phyloP scores from a whole-genome alignment of 2,113 vertebrate genomes.

The Cebus imitator region DNA sequence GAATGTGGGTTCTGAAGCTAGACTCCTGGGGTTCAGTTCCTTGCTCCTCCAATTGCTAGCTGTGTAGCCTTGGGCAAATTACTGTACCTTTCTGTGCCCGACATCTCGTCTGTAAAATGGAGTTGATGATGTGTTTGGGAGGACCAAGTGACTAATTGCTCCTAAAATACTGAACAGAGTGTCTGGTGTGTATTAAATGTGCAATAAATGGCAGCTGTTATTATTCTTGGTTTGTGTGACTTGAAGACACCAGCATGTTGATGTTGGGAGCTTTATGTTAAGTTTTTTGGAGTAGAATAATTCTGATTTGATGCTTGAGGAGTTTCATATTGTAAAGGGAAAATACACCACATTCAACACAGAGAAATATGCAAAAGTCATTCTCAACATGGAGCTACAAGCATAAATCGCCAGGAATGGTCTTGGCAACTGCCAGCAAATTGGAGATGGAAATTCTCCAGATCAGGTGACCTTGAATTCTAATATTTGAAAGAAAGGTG shows the following conservation, averaged over 20 bases:
- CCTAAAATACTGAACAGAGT: neutral
- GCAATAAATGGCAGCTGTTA: neutral
- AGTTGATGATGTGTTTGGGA: neutral
- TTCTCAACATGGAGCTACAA: no score
- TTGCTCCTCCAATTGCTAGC: neutral
- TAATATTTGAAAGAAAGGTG: neutral
- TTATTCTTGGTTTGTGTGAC: neutral
- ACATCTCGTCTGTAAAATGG: neutral
- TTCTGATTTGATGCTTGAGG: neutral
- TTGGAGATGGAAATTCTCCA: neutral
- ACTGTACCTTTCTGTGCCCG: neutral
- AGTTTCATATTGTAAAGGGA: neutral
- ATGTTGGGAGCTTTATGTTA: neutral
- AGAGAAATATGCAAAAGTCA: neutral
- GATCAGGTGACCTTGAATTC: neutral
- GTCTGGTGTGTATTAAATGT: neutral
- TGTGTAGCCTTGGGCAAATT: neutral
- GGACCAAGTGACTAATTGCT: neutral
- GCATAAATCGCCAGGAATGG: neutral
- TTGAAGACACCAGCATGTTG: neutral
- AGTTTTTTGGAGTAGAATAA: neutral
- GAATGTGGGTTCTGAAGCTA: neutral
- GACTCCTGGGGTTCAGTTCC: neutral
- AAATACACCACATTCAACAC: neutral
- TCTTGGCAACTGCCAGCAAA: neutral